Percentiles rank a stretch among this genome's conserved stretches.
Evolutionary conservation across 1,140 invertebrate species (phyloP).

Genomic region (Bombus sylvicola): DNA sequence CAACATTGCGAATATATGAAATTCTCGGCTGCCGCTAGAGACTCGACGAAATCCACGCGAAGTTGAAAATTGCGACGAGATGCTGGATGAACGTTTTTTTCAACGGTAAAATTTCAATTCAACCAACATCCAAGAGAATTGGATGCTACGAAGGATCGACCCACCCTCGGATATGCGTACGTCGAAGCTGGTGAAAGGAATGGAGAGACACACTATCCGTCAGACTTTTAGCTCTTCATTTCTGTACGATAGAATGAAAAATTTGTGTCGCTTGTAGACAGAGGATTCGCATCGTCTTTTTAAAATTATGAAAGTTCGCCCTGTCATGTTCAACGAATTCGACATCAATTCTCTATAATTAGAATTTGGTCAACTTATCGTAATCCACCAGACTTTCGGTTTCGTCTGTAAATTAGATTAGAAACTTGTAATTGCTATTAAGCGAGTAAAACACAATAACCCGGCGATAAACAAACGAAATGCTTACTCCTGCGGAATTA

Average conservation of each 20-base stretch:
- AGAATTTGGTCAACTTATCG: too few relatives aligned
- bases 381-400: too few relatives aligned
- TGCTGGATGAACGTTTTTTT: not conserved
- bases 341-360: too few relatives aligned
- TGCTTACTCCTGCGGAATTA: fast-evolving
- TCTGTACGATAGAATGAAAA: not conserved
- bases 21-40: not conserved
- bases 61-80: not conserved
- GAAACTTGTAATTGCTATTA: too few relatives aligned
- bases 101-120: not conserved
- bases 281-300: not conserved
- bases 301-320: too few relatives aligned
- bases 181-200: too few relatives aligned
- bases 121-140: not conserved
- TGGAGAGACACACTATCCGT: too few relatives aligned
- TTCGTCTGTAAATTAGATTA: too few relatives aligned
- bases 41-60: not conserved
- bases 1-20: slow-evolving; percentile 14
- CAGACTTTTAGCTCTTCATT: not conserved
- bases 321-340: too few relatives aligned
- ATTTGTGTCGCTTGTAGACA: not conserved
- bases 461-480: too few relatives aligned
- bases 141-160: not conserved
- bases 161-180: too few relatives aligned
- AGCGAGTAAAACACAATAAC: too few relatives aligned